Evolutionary conservation across 2,113 vertebrate species (phyloP), one percentile per base, ranked within the genome.

Genomic region (Dipodomys stephensi): DNA sequence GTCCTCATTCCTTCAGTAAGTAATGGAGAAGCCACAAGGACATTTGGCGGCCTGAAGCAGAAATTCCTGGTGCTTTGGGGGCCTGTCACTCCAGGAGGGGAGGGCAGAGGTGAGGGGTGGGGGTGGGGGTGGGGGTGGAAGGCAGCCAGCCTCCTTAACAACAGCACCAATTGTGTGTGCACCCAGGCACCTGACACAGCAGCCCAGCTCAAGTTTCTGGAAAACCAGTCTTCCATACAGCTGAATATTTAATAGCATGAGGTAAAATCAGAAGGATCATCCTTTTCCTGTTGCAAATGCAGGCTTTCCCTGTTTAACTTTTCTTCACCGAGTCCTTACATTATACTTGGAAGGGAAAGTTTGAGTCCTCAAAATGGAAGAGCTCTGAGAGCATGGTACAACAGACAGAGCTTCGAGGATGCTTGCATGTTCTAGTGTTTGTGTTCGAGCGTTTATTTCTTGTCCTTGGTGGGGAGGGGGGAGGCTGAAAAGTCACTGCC

Each of bases 171-270:
- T 94, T 95, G 93, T 97, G 93, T 97, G 64, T 27, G 19, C 28
- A 32, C 35, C 67, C 20, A 0, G 32, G 11, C 8, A 85, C 60
- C 87, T 72, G 92, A 85, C 7, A 79, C 84, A 73, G 15, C 23
- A 35, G n/a, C 72, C 62, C 44, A 46, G 93, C 87, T 97, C 96
- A 80, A 4, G 69, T 97, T 92, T 93, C 97, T 94, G 87, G 71
- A 80, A 93, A 90, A 69, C 39, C 74, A 80, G 69, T 46, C 90
- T 88, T 87, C 83, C 39, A 13, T 44, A 77, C 77, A 77, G 46
- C 85, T 95, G 71, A 96, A 92, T 96, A 90, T 95, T 96, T 94
- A 84, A 96, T 88, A 53, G 60, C 77, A 19, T 25, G 32, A 27
- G 73, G 87, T 76, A 68, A 84, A 89, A 53, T 68, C 68, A 39